phyloP scores from a whole-genome alignment of 2,888 invertebrate genomes.

The Fabriciana adippe region DNA sequence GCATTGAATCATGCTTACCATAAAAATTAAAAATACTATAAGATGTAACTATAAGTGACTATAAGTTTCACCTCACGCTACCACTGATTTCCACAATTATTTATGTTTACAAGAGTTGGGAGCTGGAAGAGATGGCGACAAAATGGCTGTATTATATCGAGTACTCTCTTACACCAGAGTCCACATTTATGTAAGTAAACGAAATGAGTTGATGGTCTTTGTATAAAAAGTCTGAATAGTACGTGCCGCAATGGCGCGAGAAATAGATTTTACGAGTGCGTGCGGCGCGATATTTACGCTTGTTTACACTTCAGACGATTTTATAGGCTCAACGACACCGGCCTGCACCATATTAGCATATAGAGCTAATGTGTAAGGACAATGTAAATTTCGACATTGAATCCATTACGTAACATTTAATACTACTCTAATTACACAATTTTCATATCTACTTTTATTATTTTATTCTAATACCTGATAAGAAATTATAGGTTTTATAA shows the following conservation, averaged over 20 bases:
- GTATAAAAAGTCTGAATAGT: slow-evolving; percentile 61
- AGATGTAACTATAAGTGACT: too few relatives aligned
- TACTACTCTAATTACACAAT: background rate
- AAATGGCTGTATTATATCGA: too few relatives aligned
- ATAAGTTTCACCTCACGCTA: too few relatives aligned
- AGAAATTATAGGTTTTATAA: too few relatives aligned
- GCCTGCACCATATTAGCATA: slow-evolving; percentile 61
- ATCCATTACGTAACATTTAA: background rate
- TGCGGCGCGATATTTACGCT: slow-evolving; percentile 77
- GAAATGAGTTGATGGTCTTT: slow-evolving; percentile 38
- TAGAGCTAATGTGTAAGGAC: slow-evolving; percentile 26
- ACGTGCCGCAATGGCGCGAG: slow-evolving; percentile 66
- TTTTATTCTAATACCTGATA: background rate
- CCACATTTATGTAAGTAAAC: slow-evolving; percentile 3
- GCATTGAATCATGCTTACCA: too few relatives aligned
- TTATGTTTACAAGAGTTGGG: too few relatives aligned
- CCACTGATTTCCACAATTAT: too few relatives aligned
- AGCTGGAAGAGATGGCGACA: too few relatives aligned
- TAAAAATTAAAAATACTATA: too few relatives aligned
- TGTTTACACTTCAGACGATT: slow-evolving; percentile 78
- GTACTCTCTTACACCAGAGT: too few relatives aligned
- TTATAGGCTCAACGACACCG: slow-evolving; percentile 81
- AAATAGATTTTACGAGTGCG: slow-evolving; percentile 81
- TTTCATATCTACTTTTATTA: too few relatives aligned
- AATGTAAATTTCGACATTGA: background rate